Base-by-base conservation (phyloP, 2,113 vertebrate genomes). In the Chaetodon trifascialis region DNA sequence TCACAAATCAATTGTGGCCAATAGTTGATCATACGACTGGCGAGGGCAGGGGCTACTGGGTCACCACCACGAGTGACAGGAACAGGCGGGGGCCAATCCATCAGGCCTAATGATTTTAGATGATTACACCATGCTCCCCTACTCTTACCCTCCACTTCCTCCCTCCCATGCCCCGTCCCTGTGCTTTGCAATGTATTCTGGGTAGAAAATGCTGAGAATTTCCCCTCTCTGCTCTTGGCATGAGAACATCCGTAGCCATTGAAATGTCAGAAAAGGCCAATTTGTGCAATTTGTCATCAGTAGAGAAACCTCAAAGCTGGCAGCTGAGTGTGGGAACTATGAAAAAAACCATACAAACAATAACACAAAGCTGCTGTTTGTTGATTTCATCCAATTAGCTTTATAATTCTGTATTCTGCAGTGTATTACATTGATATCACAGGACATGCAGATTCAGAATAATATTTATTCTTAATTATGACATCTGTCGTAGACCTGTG, bases 21-120 rank as follows among this genome's bases (percentile, higher is more conserved):
- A 80, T 11, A 52, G 62, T 63, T 74, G 49, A 73, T 84, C 49
- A 88, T 63, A 71, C 4, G 44, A 54, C 38, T 64, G 46, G 59
- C 2, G 7, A 84, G 69, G 49, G 46, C 66, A 73, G 34, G 51
- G 79, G 76, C 75, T 73, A 87, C 83, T 88, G 69, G 90, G 88
- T 86, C 89, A 90, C 67, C 51, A 14, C 77, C 79, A 71, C 58
- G 49, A 82, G 40, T 55, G 74, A 68, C 70, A 78, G 40, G 76
- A 58, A 66, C 47, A 78, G 79, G 72, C 73, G 2, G 52, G 77
- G 68, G 65, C 36, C 62, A 46, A 85, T 92, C 92, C 77, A 93
- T 94, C 84, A 85, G 73, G 49, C 56, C 59, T 72, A 94, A 86
- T 15, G 93, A 94, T 93, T 93, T 92, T 89, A 76, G 67, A 85